Evolutionary conservation across 1,140 invertebrate species (phyloP), one percentile per base, ranked within the genome.

Genomic region (Drosophila micromelanica): DNA sequence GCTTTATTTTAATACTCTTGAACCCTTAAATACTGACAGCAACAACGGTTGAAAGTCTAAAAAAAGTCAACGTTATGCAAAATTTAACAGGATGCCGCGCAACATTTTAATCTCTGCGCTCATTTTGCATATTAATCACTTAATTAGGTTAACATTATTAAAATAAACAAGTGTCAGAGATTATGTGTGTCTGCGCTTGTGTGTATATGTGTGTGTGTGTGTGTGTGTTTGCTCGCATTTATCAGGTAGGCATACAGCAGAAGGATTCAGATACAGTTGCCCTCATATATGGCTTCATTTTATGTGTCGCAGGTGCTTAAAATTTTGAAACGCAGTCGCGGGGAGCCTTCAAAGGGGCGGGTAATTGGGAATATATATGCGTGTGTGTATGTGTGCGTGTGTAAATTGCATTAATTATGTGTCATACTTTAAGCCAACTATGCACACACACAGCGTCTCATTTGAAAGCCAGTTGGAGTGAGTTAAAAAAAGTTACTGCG

Each of bases 91-190:
- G 82, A 57, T 65, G 69, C 38, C 78, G 78, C 59, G 73, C 57
- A 73, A 59, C 74, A 62, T 81, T 86, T 87, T 86, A 86, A 86
- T 86, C 81, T 87, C 71, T 78, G 78, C 82, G 82, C 71, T 82
- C 81, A 81, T 87, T 86, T 78, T 86, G 81, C 81, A 86, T 86
- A 86, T 86, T 87, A 86, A 86, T 87, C 81, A 86, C 81, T 77
- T 86, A 86, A 86, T 86, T 86, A 86, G 81, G 82, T 86, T 78
- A 87, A 82, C 82, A 86, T 87, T 86, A 86, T 87, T 81, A 86
- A 87, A 81, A 78, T 76, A 85, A 86, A 82, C 81, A 81, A 64
- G 74, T 64, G 65, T 59, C 65, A 59, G 38, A 68, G 70, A 67
- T 68, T 67, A 15, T 54, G 15, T 60, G 37, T 63, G 37, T 27